A percentile compares a stretch with the other conserved stretches of the same genome.
These are phyloP conservation scores for Anthophora plumipes DNA, from an alignment of 2,888 invertebrate genomes.

Conservation along the genomic window DNA sequence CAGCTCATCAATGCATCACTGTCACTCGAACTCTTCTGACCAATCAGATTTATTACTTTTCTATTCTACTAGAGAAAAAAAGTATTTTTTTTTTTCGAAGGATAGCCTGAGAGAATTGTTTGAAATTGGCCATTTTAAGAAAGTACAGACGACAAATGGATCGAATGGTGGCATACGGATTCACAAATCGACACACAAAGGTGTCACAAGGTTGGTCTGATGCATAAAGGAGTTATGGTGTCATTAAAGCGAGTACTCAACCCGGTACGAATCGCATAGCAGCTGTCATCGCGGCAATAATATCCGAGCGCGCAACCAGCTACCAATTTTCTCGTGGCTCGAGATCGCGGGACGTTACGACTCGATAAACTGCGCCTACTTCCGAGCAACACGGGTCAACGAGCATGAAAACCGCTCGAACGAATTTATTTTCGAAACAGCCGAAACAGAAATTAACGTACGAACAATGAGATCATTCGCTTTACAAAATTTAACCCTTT, in stretches of 20 bases:
- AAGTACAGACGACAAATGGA: neutral
- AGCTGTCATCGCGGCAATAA: conserved; percentile 53
- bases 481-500: neutral
- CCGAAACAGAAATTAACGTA: too few species aligned
- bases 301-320: conserved; percentile 28
- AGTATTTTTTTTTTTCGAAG: too few species aligned
- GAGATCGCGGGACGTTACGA: conserved; percentile 27
- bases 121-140: neutral
- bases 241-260: conserved; percentile 26
- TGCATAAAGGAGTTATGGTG: conserved; percentile 21
- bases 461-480: neutral
- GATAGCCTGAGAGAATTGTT: neutral
- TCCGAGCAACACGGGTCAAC: conserved; percentile 24
- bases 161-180: neutral
- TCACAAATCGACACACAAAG: neutral
- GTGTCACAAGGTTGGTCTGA: neutral
- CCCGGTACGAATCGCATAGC: conserved; percentile 15
- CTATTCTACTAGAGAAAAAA: too few species aligned
- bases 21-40: too few species aligned
- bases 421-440: conserved; percentile 4
- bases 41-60: too few species aligned
- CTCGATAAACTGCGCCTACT: conserved; percentile 63
- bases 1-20: neutral
- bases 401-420: conserved; percentile 20
- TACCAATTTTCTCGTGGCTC: conserved; percentile 52